These are phyloP conservation scores for Macrocentrus cingulum DNA, from an alignment of 1,140 invertebrate species.

Conservation along the genomic window DNA sequence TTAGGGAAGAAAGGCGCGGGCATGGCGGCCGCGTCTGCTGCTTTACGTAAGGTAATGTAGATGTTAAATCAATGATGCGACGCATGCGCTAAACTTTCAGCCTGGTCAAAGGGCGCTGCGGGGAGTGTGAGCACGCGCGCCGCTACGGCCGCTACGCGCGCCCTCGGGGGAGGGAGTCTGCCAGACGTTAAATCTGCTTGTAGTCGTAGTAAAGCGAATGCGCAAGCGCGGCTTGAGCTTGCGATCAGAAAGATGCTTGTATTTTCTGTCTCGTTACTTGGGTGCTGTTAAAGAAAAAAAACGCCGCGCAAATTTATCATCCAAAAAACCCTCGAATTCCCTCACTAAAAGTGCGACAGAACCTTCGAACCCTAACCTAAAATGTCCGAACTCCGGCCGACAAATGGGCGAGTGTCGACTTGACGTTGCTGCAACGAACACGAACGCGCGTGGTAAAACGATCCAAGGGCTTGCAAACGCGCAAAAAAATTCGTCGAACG, in stretches of 20 bases:
- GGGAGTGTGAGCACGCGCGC: constrained; percentile 1
- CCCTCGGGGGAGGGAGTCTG: constrained; percentile 22
- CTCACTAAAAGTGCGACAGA: too few species aligned
- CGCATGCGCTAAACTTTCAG: constrained; percentile 43
- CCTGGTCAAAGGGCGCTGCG: background rate
- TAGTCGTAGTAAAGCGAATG: constrained; percentile 46
- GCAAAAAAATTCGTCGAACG: too few species aligned
- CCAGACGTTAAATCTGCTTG: constrained; percentile 12
- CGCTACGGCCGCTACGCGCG: background rate
- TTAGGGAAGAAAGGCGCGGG: too few species aligned
- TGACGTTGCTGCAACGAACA: too few species aligned
- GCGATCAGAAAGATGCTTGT: constrained; percentile 32
- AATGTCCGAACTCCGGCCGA: too few species aligned
- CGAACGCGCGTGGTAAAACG: too few species aligned
- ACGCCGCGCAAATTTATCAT: background rate
- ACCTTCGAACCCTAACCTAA: too few species aligned
- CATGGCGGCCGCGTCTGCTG: too few species aligned
- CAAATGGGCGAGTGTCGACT: too few species aligned
- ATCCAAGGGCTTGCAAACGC: too few species aligned
- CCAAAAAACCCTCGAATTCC: background rate
- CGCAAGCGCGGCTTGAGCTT: constrained; percentile 37
- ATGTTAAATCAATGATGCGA: constrained; percentile 57
- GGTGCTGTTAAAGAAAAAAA: constrained; percentile 18
- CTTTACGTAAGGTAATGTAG: constrained; percentile 31
- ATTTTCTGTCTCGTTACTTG: constrained; percentile 26